Base-by-base conservation (phyloP, 2,888 invertebrate species). In the Macropis europaea region DNA sequence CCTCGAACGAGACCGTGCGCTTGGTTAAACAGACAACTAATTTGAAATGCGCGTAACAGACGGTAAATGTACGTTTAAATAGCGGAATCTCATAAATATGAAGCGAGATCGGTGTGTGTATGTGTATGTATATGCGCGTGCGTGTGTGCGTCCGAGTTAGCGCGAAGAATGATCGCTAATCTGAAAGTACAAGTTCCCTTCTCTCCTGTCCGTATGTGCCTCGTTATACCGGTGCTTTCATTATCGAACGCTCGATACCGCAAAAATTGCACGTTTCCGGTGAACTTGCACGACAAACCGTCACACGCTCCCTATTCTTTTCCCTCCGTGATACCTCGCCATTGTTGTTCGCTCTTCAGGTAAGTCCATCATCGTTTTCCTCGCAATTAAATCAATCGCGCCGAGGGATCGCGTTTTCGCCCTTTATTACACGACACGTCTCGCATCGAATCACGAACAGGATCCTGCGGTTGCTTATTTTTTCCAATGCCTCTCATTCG, bases 141-240 rank as follows among this genome's bases (percentile, higher is more conserved):
- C n/a, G 17, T 19, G 22, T 9, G n/a, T 19, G 32, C 6, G 40
- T 48, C 28, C 32, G n/a, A 11, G 26, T 19, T 22, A 22, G 36
- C 26, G 26, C 15, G 7, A 13, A 26, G 24, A 52, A 13, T 28
- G 52, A 53, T 61, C 45, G 22, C 38, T 30, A 17, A 56, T 47
- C 56, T 56, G 22, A 45, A 54, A 45, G 36, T 63, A 63, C 45
- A 56, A 63, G 45, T 45, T 40, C 32, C 42, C 30, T 30, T 57
- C 19, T 17, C 34, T 30, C 57, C n/a, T n/a, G n/a, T n/a, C n/a
- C n/a, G n/a, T n/a, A n/a, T 4, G 15, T 9, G n/a, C n/a, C n/a
- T 19, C 13, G 15, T 28, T 43, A n/a, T n/a, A 30, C 15, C 15
- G 32, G 15, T 11, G 11, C 28, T 60, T 48, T 48, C 28, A 48